Evolutionary conservation across 2,797 vertebrate species (phyloP).

Genomic region (Xenopus petersii): DNA sequence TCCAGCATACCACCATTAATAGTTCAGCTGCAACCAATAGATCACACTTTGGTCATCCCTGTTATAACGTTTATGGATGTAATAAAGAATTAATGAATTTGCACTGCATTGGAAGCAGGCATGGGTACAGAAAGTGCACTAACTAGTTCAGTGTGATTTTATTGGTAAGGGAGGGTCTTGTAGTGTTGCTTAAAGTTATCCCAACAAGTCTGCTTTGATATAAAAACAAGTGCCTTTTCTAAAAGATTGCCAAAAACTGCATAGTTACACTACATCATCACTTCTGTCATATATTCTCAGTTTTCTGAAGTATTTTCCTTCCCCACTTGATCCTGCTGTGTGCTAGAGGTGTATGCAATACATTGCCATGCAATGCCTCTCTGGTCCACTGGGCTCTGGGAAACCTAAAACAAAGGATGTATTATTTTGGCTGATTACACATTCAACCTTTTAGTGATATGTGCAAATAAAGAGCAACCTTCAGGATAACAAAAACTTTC

Average conservation of each 20-base stretch:
- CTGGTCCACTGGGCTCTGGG: no score
- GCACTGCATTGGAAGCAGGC: no score
- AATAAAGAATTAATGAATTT: no score
- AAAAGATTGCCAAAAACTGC: conserved; percentile 34
- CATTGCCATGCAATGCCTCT: not conserved
- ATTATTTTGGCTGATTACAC: not conserved
- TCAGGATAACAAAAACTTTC: not conserved
- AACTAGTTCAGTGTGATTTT: no score
- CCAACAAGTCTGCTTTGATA: not conserved
- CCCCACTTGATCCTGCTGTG: not conserved
- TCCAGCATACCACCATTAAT: no score
- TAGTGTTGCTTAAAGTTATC: no score
- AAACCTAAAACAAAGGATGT: no score
- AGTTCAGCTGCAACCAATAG: no score
- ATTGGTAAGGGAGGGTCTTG: no score
- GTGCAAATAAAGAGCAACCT: not conserved
- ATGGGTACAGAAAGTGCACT: no score
- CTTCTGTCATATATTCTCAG: conserved; percentile 13
- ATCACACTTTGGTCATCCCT: no score
- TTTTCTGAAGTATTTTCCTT: not conserved
- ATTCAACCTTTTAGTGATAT: not conserved
- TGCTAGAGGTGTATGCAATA: not conserved
- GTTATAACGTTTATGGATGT: no score
- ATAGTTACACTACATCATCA: conserved; percentile 7
- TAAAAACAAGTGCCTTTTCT: conserved; percentile 9